These are phyloP conservation scores for Agrypnus murinus DNA, from an alignment of 2,888 invertebrate species.

Conservation along the genomic window DNA sequence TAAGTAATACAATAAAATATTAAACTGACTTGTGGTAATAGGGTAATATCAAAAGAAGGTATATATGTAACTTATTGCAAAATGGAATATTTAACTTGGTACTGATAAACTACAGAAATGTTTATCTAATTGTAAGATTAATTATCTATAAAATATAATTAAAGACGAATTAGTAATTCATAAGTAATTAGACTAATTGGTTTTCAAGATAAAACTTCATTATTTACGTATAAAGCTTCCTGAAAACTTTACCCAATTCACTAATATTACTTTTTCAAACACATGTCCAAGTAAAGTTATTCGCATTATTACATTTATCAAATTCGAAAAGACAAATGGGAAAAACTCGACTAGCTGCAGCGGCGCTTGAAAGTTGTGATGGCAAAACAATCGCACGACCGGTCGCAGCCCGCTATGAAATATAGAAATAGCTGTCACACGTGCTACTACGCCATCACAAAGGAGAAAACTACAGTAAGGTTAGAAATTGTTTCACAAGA, in stretches of 20 bases:
- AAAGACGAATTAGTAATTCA: too few species aligned
- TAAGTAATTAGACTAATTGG: too few species aligned
- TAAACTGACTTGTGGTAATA: too few species aligned
- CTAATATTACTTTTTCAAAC: constrained; percentile 51
- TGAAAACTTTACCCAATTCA: background rate
- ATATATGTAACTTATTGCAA: too few species aligned
- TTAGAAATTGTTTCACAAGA: constrained; percentile 22
- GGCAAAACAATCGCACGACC: constrained; percentile 64
- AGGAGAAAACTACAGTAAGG: constrained; percentile 54
- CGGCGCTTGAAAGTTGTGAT: constrained; percentile 60
- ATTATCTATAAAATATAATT: too few species aligned
- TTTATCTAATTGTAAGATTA: too few species aligned
- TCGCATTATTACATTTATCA: constrained; percentile 60
- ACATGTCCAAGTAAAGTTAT: constrained; percentile 56
- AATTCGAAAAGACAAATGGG: constrained; percentile 56
- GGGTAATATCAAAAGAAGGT: too few species aligned
- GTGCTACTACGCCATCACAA: constrained; percentile 60
- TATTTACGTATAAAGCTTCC: too few species aligned
- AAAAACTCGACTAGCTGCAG: constrained; percentile 47
- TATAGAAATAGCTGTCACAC: constrained; percentile 65
- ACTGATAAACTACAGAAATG: too few species aligned
- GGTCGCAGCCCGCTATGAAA: constrained; percentile 65
- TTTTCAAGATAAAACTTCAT: too few species aligned
- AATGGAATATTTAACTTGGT: too few species aligned
- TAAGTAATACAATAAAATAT: too few species aligned